A percentile compares a stretch with the other conserved stretches of the same genome.
These are phyloP conservation scores for Strigamia maritima DNA, from an alignment of 2,888 invertebrate species.

Conservation along the genomic window DNA sequence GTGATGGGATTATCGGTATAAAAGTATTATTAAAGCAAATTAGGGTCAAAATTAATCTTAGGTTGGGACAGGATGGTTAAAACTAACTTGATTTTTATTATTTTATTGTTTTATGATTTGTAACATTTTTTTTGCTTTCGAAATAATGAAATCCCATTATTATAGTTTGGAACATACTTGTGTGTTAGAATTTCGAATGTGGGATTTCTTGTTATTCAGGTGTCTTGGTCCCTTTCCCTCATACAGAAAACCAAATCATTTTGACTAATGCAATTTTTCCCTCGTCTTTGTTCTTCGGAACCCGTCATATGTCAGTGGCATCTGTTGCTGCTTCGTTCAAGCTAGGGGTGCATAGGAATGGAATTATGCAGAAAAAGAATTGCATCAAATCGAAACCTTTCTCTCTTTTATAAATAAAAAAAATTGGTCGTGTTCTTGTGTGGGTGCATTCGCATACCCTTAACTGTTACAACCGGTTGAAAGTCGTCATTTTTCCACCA, in stretches of 20 bases:
- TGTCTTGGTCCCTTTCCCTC: not conserved
- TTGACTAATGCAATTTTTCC: not conserved
- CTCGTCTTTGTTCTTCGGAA: not conserved
- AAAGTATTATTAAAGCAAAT: too few species aligned
- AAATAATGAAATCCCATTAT: too few species aligned
- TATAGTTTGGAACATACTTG: too few species aligned
- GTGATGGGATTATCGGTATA: too few species aligned
- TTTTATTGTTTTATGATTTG: too few species aligned
- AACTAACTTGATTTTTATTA: too few species aligned
- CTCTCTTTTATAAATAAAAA: not conserved
- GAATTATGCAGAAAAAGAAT: not conserved
- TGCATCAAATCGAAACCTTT: not conserved
- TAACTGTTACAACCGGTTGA: not conserved
- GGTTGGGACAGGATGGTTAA: too few species aligned
- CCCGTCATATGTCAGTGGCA: not conserved
- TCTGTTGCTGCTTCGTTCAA: not conserved
- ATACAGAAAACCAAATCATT: not conserved
- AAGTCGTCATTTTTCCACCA: not conserved
- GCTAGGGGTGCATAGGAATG: not conserved
- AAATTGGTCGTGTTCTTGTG: not conserved
- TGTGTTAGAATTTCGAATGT: not conserved
- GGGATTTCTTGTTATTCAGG: not conserved
- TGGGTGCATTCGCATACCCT: not conserved
- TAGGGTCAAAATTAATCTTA: too few species aligned
- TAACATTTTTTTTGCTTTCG: too few species aligned